Conservation (phyloP, 1,140 invertebrate species). For the Meloidogyne chitwoodi region DNA sequence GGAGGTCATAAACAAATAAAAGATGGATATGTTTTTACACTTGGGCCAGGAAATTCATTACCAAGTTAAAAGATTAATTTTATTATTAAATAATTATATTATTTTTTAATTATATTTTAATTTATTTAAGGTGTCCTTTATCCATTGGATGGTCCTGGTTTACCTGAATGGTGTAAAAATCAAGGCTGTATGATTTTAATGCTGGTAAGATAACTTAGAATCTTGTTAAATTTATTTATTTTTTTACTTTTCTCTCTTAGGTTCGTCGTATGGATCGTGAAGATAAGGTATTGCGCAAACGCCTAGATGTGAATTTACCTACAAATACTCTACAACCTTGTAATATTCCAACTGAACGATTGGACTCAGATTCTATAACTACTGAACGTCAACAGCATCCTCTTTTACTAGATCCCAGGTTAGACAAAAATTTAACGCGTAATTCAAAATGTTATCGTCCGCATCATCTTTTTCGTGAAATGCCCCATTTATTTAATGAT, state of each 20-base stretch:
- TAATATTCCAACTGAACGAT: neutral
- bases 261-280: slow-evolving; percentile 15
- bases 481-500: slow-evolving; percentile 11
- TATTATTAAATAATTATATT: neutral
- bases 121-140: slow-evolving; percentile 6
- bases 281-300: neutral
- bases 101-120: no score
- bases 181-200: neutral
- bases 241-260: neutral
- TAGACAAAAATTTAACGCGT: slow-evolving; percentile 9
- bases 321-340: neutral
- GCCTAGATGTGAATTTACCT: neutral
- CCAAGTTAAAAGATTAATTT: neutral
- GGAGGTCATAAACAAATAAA: neutral
- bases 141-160: slow-evolving; percentile 8
- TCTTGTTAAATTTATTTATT: no score
- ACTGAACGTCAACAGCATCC: neutral
- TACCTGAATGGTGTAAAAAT: neutral
- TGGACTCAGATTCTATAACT: neutral
- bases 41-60: neutral
- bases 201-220: neutral
- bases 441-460: slow-evolving; percentile 6
- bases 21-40: slow-evolving; percentile 18
- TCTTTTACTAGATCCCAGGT: slow-evolving; percentile 11
- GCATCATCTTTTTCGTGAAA: neutral